Evolutionary conservation across 2,797 vertebrate species (phyloP), one percentile per base, ranked within the genome.

Genomic region (Crypturellus tataupa): DNA sequence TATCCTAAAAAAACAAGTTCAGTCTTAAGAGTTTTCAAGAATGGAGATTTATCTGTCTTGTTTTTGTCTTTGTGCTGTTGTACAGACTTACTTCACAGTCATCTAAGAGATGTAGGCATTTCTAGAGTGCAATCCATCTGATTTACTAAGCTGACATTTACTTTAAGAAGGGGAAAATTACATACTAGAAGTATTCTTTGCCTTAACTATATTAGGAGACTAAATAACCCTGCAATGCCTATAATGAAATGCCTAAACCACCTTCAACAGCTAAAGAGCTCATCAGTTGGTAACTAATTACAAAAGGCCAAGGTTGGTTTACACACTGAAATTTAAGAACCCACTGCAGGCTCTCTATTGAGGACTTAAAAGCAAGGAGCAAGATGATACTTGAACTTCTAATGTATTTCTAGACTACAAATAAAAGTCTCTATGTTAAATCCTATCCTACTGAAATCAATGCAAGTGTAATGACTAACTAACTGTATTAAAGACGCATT

Each of bases 201-300:
- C 8, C 18, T 60, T 85, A 44, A 47, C 23, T 64, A 44, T 27
- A 25, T 64, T 46, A 80, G 31, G n/a, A 80, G 9, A 56, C 47
- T 37, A 84, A 86, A 40, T 56, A 65, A 72, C 2, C 12, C 27
- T 71, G 58, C 47, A 10, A 24, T 27, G 24, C n/a, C 27, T 76
- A 72, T 9, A 59, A 8, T 3, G 0, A n/a, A 68, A 46, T 0
- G 2, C 8, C 31, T 59, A 55, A 68, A 84, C 20, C 1, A 1
- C 17, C 53, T 90, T 27, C 55, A 49, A 2, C 31, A 33, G 33
- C 24, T 64, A 60, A 84, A 59, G 17, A 35, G 46, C 8, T 55
- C 37, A 92, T 6, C 31, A 72, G 23, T 44, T 72, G 47, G 4
- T 8, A 76, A 25, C 12, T 25, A 71, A 72, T 24, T 35, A 64